Evolutionary conservation across 1,140 invertebrate species (phyloP).

Genomic region (Leptinotarsa texana): DNA sequence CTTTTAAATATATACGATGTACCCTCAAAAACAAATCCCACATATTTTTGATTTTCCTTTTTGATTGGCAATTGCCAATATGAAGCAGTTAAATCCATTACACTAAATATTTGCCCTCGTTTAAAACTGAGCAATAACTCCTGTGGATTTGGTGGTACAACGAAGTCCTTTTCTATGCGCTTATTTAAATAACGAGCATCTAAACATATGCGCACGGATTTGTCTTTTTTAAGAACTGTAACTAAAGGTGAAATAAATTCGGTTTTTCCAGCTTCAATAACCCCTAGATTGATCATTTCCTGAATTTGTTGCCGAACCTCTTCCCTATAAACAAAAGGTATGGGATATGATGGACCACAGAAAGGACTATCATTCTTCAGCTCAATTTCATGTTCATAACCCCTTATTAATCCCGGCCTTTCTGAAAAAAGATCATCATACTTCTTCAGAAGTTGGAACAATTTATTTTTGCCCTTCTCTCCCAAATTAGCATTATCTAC

Average conservation of each 20-base stretch:
- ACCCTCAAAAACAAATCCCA: not conserved
- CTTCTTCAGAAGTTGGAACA: not conserved
- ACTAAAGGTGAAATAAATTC: not conserved
- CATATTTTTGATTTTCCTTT: constrained; percentile 8
- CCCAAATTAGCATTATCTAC: too few species aligned
- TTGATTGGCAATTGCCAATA: not conserved
- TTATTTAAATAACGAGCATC: too few species aligned
- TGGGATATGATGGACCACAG: not conserved
- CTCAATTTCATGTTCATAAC: constrained; percentile 9
- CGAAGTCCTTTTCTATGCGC: too few species aligned
- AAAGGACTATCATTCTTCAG: not conserved
- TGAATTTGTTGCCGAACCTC: not conserved
- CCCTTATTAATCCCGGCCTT: not conserved
- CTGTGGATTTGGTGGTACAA: not conserved
- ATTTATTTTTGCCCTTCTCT: not conserved
- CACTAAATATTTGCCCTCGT: not conserved
- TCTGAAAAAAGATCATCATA: constrained; percentile 9
- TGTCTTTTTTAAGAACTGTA: too few species aligned
- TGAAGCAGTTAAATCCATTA: not conserved
- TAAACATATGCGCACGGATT: too few species aligned
- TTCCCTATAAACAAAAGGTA: not conserved
- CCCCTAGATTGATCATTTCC: not conserved
- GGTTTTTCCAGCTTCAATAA: not conserved
- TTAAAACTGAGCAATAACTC: not conserved
- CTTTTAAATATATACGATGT: not conserved